These are phyloP conservation scores for Sympetrum striolatum DNA, from an alignment of 2,888 invertebrate species.

Conservation along the genomic window DNA sequence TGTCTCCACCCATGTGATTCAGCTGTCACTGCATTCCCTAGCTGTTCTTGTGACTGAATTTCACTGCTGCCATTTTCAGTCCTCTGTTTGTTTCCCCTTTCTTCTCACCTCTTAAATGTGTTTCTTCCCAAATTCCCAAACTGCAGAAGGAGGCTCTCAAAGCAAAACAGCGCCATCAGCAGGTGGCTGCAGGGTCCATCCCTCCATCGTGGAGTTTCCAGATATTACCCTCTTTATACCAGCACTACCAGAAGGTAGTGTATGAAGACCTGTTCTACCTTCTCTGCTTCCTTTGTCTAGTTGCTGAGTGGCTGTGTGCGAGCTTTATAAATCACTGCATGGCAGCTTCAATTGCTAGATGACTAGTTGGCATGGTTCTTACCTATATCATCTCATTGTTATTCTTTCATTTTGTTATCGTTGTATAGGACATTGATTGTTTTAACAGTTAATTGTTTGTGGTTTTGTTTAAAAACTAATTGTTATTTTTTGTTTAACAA, in stretches of 20 bases:
- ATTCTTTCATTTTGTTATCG: too few relatives aligned
- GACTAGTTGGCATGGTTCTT: too few relatives aligned
- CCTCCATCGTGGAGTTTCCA: slow-evolving; percentile 82
- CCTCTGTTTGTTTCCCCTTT: not conserved
- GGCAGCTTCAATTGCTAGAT: too few relatives aligned
- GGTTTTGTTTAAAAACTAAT: too few relatives aligned
- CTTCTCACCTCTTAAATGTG: slow-evolving; percentile 29
- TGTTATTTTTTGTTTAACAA: too few relatives aligned
- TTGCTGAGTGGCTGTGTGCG: too few relatives aligned
- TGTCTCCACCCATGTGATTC: not conserved
- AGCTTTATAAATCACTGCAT: too few relatives aligned
- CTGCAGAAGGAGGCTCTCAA: slow-evolving; percentile 62
- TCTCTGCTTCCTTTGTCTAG: not conserved
- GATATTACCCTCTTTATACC: slow-evolving; percentile 83
- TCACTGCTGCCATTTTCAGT: not conserved
- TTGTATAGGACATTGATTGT: too few relatives aligned
- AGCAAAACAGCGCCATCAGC: slow-evolving; percentile 60
- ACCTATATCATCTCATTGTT: too few relatives aligned
- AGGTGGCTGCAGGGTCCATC: slow-evolving; percentile 56
- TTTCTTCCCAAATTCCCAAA: slow-evolving; percentile 26
- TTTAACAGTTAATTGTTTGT: too few relatives aligned
- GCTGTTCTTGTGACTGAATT: not conserved
- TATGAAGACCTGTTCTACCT: not conserved
- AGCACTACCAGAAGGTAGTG: slow-evolving; percentile 81
- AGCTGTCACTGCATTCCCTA: not conserved